Conservation (phyloP, 2,888 invertebrate genomes). For the Nemotelus pantherinus region DNA sequence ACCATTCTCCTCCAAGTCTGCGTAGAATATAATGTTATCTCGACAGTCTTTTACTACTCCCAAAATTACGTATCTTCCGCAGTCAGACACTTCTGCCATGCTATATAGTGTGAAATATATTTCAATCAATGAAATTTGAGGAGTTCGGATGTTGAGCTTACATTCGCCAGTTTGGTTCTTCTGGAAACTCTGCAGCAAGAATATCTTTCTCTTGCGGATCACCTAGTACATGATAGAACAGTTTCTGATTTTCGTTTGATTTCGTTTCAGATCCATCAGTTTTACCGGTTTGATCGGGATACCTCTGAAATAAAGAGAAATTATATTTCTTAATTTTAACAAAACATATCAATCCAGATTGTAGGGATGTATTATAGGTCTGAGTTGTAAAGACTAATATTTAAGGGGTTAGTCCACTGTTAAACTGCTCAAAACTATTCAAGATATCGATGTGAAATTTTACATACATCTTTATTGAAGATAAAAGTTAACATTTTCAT, state of each 20-base stretch:
- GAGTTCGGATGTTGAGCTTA: conserved; percentile 59
- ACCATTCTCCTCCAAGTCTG: conserved; percentile 74
- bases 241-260: conserved; percentile 88
- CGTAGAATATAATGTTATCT: conserved; percentile 89
- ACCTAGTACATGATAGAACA: conserved; percentile 91
- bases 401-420: too few relatives aligned
- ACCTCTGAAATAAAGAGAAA: conserved; percentile 69
- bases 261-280: conserved; percentile 93
- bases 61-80: conserved; percentile 89
- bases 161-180: conserved; percentile 93
- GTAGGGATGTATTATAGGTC: too few relatives aligned
- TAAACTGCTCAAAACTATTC: too few relatives aligned
- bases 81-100: conserved; percentile 86
- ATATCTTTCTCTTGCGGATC: conserved; percentile 88
- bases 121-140: not conserved
- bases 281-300: conserved; percentile 82
- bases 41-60: conserved; percentile 88
- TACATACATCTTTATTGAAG: too few relatives aligned
- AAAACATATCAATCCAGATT: not conserved
- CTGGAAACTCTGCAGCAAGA: conserved; percentile 87
- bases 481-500: too few relatives aligned
- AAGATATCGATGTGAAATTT: too few relatives aligned
- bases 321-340: not conserved
- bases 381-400: too few relatives aligned
- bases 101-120: conserved; percentile 66